Evolutionary conservation across 2,888 invertebrate genomes (phyloP).

Genomic region (Spodoptera littoralis): DNA sequence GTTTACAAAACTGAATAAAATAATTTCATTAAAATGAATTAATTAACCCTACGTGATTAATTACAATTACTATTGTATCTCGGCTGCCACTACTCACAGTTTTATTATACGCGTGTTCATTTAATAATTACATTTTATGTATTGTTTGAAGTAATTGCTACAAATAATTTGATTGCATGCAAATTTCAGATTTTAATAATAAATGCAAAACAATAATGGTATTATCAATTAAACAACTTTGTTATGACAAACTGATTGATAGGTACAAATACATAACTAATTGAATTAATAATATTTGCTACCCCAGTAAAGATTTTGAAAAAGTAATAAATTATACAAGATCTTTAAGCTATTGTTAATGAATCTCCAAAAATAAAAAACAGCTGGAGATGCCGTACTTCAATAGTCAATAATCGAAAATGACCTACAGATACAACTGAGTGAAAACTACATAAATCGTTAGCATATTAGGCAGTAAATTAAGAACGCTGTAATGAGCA

Average conservation of each 20-base stretch:
- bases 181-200: not conserved
- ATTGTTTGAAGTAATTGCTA: not conserved
- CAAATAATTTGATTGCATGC: slow-evolving; percentile 2
- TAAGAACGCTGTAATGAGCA: not conserved
- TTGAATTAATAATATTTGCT: too few species aligned
- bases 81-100: slow-evolving; percentile 6
- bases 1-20: too few species aligned
- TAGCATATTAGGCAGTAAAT: not conserved
- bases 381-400: too few species aligned
- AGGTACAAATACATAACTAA: too few species aligned
- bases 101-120: slow-evolving; percentile 7
- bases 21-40: slow-evolving; percentile 17
- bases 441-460: not conserved
- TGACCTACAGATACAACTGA: not conserved
- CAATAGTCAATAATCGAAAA: too few species aligned
- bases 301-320: too few species aligned
- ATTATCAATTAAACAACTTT: not conserved
- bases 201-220: not conserved
- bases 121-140: slow-evolving; percentile 20
- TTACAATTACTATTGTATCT: slow-evolving; percentile 9
- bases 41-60: slow-evolving; percentile 22
- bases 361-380: too few species aligned
- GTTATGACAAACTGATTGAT: not conserved
- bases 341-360: too few species aligned
- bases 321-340: too few species aligned